Base-by-base conservation (phyloP, 2,797 vertebrate species). In the Arrhamphus sclerolepis region DNA sequence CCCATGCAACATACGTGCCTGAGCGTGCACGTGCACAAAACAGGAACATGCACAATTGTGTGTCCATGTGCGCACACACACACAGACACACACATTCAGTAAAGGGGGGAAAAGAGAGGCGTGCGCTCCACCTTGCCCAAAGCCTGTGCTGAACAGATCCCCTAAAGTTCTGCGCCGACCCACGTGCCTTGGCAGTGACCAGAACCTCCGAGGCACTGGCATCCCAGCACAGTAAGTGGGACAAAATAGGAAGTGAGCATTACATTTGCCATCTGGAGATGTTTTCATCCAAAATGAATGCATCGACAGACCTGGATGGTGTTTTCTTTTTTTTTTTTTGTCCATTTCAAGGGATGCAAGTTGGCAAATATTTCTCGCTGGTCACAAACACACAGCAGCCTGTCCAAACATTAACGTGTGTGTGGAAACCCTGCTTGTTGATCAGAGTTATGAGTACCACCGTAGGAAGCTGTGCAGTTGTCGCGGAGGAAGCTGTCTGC, bases 151-250 rank as follows among this genome's bases (percentile, higher is more conserved):
- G 94, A 96, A 96, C 87, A 98, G 95, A 93, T 99, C 96, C 93
- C 97, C 96, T 91, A 99, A 95, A 48, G 97, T 98, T 91, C 95
- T 95, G 85, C 96, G 95, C 71, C 94, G 95, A 87, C 96, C 95
- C 83, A 93, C 46, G 71, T 97, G 95, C 90, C 94, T 95, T 87
- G 98, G 96, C 88, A 98, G 90, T 87, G 98, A 98, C 96, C 97
- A 97, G 90, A 96, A 98, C 72, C 94, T 96, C 94, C 96, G 95
- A 18, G 95, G 93, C 87, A 94, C 97, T 98, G 93, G 90, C 68
- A 89, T 94, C 93, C 85, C 84, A 78, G 82, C 79, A 80, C 85
- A 91, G 90, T 82, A 87, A 87, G 80, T 80, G 86, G 87, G 83
- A 90, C 90, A 93, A 94, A 91, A 95, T 83, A 96, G 89, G 89